phyloP scores from a whole-genome alignment of 2,797 vertebrate genomes.

The Sebastes wilsoni region DNA sequence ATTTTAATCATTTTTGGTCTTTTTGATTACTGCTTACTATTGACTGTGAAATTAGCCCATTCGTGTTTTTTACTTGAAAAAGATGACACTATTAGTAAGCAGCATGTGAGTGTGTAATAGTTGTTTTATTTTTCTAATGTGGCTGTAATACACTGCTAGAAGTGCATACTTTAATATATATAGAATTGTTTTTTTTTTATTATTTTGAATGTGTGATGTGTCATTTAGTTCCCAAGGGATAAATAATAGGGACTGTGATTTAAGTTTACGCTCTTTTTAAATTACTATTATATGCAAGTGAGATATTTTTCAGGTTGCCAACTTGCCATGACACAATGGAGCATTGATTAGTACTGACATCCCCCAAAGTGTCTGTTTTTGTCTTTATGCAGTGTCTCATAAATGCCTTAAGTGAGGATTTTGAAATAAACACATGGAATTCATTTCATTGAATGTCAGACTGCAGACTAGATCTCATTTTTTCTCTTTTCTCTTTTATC shows the following conservation, averaged over 20 bases:
- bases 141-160: constrained; percentile 69
- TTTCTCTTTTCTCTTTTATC: neutral
- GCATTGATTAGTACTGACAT: constrained; percentile 58
- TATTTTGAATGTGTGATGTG: constrained; percentile 71
- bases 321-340: constrained; percentile 58
- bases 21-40: constrained; percentile 58
- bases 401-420: constrained; percentile 86
- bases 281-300: constrained; percentile 79
- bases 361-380: constrained; percentile 70
- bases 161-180: constrained; percentile 70
- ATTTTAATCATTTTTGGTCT: constrained; percentile 16
- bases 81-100: constrained; percentile 67
- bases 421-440: constrained; percentile 79
- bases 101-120: constrained; percentile 73
- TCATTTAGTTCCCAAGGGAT: constrained; percentile 55
- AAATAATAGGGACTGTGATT: constrained; percentile 59
- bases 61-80: constrained; percentile 65
- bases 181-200: constrained; percentile 47
- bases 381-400: constrained; percentile 85
- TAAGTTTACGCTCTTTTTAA: constrained; percentile 47
- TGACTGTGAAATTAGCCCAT: constrained; percentile 74
- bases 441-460: constrained; percentile 69
- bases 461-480: constrained; percentile 16
- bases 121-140: constrained; percentile 72
- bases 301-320: constrained; percentile 75